Base-by-base conservation (phyloP, 2,888 invertebrate species). In the Nysson spinosus region DNA sequence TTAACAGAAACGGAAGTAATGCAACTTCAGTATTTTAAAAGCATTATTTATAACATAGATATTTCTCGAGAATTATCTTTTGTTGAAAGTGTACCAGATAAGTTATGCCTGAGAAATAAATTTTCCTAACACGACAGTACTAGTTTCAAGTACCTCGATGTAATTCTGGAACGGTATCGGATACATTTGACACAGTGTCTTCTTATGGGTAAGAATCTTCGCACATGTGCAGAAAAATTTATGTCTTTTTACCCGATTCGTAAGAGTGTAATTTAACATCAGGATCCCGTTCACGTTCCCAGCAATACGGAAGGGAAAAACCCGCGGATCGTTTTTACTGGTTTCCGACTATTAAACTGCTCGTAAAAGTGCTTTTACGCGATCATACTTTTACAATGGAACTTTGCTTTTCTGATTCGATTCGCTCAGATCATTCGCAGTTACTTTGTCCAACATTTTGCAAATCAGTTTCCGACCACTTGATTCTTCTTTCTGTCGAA, bases 321-420 rank as follows among this genome's bases (percentile, higher is more conserved):
- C 44, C 34, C 22, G 32, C n/a, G 37, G 12, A 34, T 14, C 11
- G 34, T 20, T 50, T 30, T 55, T 51, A 46, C 37, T 19, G 37
- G 42, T 50, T 26, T 44, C 35, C 44, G 28, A 44, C 62, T 71
- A 71, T 71, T 67, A 67, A 71, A 44, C 58, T 56, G 67, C 42
- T 71, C 71, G 67, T 71, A 71, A 71, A 71, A 57, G 58, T 42
- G 67, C 63, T 67, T 71, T 60, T 56, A 67, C 67, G 44, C 63
- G 63, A 72, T 71, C 71, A 67, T 60, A 67, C 63, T 63, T 63
- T 55, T 42, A 51, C 71, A 60, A 71, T 56, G 56, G 61, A 70
- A 70, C 56, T 69, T 61, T 50, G 52, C 24, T 32, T 43, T 47
- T 22, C 12, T 20, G 40, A 40, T 70, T 71, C 63, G 72, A 63